Percentiles rank a stretch among this genome's conserved stretches.
These are phyloP conservation scores for Eupithecia dodoneata DNA, from an alignment of 2,888 invertebrate species.

Conservation along the genomic window DNA sequence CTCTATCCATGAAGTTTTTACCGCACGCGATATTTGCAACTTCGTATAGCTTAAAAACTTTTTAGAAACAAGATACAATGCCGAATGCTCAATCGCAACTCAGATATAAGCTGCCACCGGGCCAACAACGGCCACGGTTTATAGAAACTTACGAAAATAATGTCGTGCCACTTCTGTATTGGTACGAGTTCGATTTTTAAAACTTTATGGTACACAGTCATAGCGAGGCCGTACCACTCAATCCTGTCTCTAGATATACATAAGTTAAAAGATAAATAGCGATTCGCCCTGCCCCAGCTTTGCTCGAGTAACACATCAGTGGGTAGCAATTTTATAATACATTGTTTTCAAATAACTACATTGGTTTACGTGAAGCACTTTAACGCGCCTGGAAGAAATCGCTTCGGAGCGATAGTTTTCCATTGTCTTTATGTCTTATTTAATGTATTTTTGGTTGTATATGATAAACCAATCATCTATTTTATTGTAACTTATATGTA, in stretches of 20 bases:
- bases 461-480: too few relatives aligned
- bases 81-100: background rate
- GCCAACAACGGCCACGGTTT: background rate
- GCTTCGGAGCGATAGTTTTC: too few relatives aligned
- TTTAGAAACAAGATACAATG: background rate
- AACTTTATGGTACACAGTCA: constrained; percentile 9
- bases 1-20: background rate
- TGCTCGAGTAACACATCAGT: background rate
- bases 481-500: too few relatives aligned
- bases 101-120: background rate
- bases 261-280: background rate
- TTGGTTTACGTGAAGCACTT: background rate
- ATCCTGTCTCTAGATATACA: background rate
- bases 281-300: background rate
- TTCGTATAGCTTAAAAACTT: background rate
- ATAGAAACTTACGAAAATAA: background rate
- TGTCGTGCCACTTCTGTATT: constrained; percentile 17
- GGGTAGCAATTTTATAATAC: background rate
- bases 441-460: too few relatives aligned
- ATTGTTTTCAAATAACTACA: background rate
- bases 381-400: too few relatives aligned
- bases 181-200: constrained; percentile 19
- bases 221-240: background rate
- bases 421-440: too few relatives aligned
- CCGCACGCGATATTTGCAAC: background rate